phyloP scores from a whole-genome alignment of 2,888 invertebrate species.

The Dendrolimus pini region DNA sequence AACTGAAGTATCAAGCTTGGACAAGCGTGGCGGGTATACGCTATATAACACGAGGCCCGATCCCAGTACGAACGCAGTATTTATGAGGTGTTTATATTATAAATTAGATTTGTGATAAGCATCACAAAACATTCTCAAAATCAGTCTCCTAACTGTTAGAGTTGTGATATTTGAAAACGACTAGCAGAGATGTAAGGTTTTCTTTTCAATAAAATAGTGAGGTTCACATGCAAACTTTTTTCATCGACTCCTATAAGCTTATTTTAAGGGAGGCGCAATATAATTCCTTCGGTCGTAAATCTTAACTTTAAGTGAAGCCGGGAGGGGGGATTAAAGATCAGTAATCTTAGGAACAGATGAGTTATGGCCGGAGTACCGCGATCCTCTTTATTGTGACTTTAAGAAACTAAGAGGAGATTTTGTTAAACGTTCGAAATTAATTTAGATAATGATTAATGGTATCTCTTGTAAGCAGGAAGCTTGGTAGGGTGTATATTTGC shows the following conservation, averaged over 20 bases:
- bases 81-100: too few relatives aligned
- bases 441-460: conserved; percentile 76
- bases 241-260: conserved; percentile 57
- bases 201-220: conserved; percentile 1
- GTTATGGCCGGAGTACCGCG: conserved; percentile 75
- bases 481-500: conserved; percentile 53
- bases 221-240: conserved; percentile 49
- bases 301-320: conserved; percentile 82
- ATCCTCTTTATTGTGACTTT: conserved; percentile 76
- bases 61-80: too few relatives aligned
- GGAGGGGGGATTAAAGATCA: conserved; percentile 85
- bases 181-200: background rate
- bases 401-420: conserved; percentile 75
- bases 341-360: conserved; percentile 84
- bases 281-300: conserved; percentile 82
- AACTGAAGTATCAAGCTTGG: too few relatives aligned
- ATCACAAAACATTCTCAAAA: too few relatives aligned
- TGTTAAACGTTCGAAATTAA: conserved; percentile 74
- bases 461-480: conserved; percentile 51
- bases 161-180: too few relatives aligned
- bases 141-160: too few relatives aligned
- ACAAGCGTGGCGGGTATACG: too few relatives aligned
- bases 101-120: too few relatives aligned
- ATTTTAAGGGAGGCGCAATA: conserved; percentile 76
- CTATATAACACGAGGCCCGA: too few relatives aligned